Evolutionary conservation across 2,888 invertebrate species (phyloP).

Genomic region (Panzeria rudis): DNA sequence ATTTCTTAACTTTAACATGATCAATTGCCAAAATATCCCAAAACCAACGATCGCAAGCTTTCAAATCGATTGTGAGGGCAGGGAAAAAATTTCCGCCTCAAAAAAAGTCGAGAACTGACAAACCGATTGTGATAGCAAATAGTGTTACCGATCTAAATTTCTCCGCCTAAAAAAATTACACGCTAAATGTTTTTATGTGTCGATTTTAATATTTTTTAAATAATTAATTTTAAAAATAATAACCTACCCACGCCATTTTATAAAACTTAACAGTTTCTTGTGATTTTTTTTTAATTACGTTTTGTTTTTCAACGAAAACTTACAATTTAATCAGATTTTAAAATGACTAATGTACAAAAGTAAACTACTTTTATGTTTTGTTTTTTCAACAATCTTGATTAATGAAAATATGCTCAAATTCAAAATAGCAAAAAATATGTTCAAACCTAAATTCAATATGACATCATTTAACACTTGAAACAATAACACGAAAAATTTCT

Average conservation of each 20-base stretch:
- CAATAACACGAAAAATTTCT: background rate
- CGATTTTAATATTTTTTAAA: too few species aligned
- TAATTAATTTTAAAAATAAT: background rate
- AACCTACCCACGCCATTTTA: constrained; percentile 16
- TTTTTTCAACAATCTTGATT: constrained; percentile 52
- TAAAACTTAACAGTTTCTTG: background rate
- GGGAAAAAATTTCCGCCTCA: too few species aligned
- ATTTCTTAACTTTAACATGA: too few species aligned
- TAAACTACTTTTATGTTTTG: constrained; percentile 23
- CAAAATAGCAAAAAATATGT: background rate
- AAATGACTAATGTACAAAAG: constrained; percentile 41
- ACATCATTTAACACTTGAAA: constrained; percentile 48
- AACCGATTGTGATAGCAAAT: too few species aligned
- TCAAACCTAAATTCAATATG: constrained; percentile 39
- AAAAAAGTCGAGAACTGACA: too few species aligned
- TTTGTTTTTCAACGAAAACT: background rate
- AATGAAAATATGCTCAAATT: constrained; percentile 43
- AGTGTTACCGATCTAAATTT: too few species aligned
- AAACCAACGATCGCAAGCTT: too few species aligned
- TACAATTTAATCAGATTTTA: constrained; percentile 24
- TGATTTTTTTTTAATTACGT: background rate
- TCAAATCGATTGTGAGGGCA: too few species aligned
- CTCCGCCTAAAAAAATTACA: too few species aligned
- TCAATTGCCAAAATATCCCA: too few species aligned
- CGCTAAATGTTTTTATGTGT: too few species aligned